Conservation (phyloP, 1,140 invertebrate genomes). For the Pentalonia nigronervosa region DNA sequence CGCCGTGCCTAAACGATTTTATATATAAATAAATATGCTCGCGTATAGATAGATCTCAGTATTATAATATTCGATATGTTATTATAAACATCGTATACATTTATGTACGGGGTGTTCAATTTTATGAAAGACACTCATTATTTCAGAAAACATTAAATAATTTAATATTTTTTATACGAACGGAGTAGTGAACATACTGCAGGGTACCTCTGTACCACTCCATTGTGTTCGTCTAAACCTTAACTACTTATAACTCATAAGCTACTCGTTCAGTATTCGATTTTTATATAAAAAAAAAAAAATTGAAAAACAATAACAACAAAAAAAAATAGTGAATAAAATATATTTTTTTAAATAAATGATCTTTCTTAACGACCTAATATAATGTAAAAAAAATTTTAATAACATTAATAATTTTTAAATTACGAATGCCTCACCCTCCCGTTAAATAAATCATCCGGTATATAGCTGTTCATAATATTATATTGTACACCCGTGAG, state of each 20-base stretch:
- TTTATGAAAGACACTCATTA: not conserved
- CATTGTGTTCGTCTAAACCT: not conserved
- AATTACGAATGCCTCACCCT: not conserved
- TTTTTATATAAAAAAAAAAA: not conserved
- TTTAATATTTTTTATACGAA: not conserved
- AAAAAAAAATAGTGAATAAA: too few species aligned
- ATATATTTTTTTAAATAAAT: too few species aligned
- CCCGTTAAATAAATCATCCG: not conserved
- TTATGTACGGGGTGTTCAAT: not conserved
- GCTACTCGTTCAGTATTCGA: not conserved
- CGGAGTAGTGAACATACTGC: not conserved
- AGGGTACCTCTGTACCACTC: not conserved
- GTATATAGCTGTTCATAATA: not conserved
- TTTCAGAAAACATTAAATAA: too few species aligned
- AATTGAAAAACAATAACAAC: too few species aligned
- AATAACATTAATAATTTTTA: too few species aligned
- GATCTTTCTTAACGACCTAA: too few species aligned
- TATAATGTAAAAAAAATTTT: too few species aligned
- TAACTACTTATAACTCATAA: not conserved
- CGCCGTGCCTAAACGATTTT: not conserved
- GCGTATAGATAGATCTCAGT: too few species aligned
- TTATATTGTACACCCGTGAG: not conserved
- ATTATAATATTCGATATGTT: not conserved
- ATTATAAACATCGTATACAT: not conserved
- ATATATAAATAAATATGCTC: not conserved